Conservation (phyloP, 2,797 vertebrate species). For the Margarornis squamiger region DNA sequence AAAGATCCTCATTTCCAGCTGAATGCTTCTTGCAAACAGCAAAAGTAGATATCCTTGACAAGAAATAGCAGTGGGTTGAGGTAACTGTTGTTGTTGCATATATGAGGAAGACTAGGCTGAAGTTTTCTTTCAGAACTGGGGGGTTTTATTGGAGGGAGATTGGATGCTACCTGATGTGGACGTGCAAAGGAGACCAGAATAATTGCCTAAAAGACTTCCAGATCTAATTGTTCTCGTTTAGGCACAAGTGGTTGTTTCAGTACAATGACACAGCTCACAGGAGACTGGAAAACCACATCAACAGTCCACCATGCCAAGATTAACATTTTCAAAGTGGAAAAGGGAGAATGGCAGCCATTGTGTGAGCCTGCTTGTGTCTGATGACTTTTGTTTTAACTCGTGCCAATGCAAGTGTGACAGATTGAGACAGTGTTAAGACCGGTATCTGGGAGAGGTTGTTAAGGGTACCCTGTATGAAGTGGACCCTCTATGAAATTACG, state of each 20-base stretch:
- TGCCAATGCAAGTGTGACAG: background rate
- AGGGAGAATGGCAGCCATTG: background rate
- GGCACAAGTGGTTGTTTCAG: background rate
- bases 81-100: background rate
- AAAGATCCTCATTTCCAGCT: background rate
- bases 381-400: background rate
- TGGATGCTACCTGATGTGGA: background rate
- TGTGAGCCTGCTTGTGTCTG: background rate
- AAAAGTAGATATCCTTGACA: background rate
- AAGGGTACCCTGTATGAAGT: background rate
- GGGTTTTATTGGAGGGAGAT: rapidly evolving
- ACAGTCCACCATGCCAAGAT: background rate
- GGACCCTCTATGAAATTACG: background rate
- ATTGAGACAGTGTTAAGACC: background rate
- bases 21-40: background rate
- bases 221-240: background rate
- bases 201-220: background rate
- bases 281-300: background rate
- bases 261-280: background rate
- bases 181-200: background rate
- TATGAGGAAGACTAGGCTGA: background rate
- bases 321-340: background rate
- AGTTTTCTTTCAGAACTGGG: background rate
- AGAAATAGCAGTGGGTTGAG: background rate
- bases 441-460: background rate